These are phyloP conservation scores for Sarcophilus harrisii DNA, from an alignment of 2,797 vertebrate species.

Conservation along the genomic window DNA sequence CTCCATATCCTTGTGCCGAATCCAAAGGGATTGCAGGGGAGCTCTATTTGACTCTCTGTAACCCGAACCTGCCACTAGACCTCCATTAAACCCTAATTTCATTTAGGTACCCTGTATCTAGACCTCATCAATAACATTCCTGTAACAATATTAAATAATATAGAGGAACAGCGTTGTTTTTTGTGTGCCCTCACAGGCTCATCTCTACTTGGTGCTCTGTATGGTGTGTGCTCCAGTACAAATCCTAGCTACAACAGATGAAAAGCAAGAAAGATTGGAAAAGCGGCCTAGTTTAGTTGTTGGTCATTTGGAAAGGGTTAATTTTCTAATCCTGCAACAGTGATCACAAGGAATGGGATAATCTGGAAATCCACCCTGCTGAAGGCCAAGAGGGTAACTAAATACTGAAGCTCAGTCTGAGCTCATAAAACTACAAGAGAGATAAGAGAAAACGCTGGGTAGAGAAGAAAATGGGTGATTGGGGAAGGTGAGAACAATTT, in stretches of 20 bases:
- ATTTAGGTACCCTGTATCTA: too few species aligned
- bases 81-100: too few species aligned
- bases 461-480: background rate
- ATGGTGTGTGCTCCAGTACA: background rate
- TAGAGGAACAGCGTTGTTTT: too few species aligned
- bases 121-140: too few species aligned
- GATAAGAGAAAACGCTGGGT: background rate
- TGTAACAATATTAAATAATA: too few species aligned
- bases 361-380: background rate
- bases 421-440: background rate
- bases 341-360: background rate
- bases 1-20: too few species aligned
- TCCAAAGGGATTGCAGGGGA: too few species aligned
- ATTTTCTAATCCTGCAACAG: background rate
- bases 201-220: background rate
- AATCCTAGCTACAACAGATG: background rate
- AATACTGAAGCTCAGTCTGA: background rate
- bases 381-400: background rate
- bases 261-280: background rate
- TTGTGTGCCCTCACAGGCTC: too few species aligned
- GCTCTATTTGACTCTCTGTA: too few species aligned
- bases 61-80: too few species aligned
- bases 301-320: background rate
- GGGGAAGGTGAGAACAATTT: background rate
- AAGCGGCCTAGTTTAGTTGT: background rate